A percentile compares a stretch with the other conserved stretches of the same genome.
phyloP scores from a whole-genome alignment of 2,113 vertebrate genomes.

The Arvicanthis niloticus region DNA sequence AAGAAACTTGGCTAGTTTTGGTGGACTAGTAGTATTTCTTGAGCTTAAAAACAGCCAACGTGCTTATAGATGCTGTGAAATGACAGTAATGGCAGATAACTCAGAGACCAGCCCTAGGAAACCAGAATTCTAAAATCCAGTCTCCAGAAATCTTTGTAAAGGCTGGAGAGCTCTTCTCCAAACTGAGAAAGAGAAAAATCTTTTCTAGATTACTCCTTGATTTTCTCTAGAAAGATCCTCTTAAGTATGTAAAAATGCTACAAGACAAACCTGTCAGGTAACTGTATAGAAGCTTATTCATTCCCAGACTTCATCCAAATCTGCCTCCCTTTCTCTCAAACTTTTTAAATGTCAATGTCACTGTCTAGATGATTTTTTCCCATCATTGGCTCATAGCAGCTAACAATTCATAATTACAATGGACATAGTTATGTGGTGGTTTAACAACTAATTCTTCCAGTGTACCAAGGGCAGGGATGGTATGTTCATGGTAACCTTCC shows the following conservation, averaged over 20 bases:
- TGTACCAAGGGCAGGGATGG: not conserved
- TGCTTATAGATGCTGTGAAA: not conserved
- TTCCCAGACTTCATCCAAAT: not conserved
- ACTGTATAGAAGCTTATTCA: not conserved
- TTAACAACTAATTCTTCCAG: not conserved
- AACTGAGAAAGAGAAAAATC: not conserved
- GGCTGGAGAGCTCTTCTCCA: not conserved
- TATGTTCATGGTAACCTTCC: not conserved
- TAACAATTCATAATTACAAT: constrained; percentile 24
- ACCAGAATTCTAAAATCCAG: constrained; percentile 22
- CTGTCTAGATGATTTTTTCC: not conserved
- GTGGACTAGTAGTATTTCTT: not conserved
- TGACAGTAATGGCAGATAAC: not conserved
- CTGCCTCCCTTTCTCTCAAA: not conserved
- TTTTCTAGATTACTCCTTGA: constrained; percentile 28
- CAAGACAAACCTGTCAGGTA: not conserved
- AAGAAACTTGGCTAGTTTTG: not conserved
- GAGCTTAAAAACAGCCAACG: not conserved
- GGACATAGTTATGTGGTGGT: not conserved
- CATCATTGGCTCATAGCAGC: not conserved
- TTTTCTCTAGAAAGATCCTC: not conserved
- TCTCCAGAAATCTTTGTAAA: not conserved
- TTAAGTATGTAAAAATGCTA: not conserved
- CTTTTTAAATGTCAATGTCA: not conserved
- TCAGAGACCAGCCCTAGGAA: not conserved